phyloP scores from a whole-genome alignment of 2,888 invertebrate species.

The Spodoptera picta region DNA sequence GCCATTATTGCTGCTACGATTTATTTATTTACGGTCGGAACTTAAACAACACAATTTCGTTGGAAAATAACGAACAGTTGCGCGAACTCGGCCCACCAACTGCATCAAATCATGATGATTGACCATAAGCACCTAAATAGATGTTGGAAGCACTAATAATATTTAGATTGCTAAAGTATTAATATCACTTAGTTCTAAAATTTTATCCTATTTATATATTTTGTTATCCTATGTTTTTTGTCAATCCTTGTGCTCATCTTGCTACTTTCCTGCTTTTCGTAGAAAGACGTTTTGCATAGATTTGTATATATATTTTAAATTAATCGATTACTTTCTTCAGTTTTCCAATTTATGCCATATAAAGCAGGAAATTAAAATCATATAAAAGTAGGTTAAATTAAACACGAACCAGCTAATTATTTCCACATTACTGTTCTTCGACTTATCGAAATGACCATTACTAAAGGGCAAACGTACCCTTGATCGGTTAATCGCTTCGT shows the following conservation, averaged over 20 bases:
- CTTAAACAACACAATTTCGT: slow-evolving; percentile 68
- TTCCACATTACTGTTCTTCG: slow-evolving; percentile 44
- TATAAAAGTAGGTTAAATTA: slow-evolving; percentile 25
- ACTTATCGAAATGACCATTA: slow-evolving; percentile 43
- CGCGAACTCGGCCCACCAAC: slow-evolving; percentile 53
- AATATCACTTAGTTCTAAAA: slow-evolving; percentile 34
- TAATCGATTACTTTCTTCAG: too few relatives aligned
- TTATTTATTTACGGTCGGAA: slow-evolving; percentile 75
- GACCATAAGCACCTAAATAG: slow-evolving; percentile 64
- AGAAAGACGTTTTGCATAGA: too few relatives aligned
- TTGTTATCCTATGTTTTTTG: too few relatives aligned
- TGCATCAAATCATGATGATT: slow-evolving; percentile 53
- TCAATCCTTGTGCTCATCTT: too few relatives aligned
- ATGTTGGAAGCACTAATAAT: slow-evolving; percentile 67
- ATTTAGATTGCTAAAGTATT: slow-evolving; percentile 60
- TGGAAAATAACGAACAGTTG: slow-evolving; percentile 46
- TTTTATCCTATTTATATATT: too few relatives aligned
- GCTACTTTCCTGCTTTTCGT: too few relatives aligned
- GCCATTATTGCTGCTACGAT: slow-evolving; percentile 76
- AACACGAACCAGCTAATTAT: slow-evolving; percentile 44
- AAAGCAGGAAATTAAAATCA: slow-evolving; percentile 18
- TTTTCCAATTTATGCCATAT: neutral
- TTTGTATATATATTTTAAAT: too few relatives aligned
- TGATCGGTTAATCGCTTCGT: slow-evolving; percentile 67
- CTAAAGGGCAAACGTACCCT: slow-evolving; percentile 51